Evolutionary conservation across 2,888 invertebrate genomes (phyloP), one percentile per base, ranked within the genome.

Genomic region (Agrypnus murinus): DNA sequence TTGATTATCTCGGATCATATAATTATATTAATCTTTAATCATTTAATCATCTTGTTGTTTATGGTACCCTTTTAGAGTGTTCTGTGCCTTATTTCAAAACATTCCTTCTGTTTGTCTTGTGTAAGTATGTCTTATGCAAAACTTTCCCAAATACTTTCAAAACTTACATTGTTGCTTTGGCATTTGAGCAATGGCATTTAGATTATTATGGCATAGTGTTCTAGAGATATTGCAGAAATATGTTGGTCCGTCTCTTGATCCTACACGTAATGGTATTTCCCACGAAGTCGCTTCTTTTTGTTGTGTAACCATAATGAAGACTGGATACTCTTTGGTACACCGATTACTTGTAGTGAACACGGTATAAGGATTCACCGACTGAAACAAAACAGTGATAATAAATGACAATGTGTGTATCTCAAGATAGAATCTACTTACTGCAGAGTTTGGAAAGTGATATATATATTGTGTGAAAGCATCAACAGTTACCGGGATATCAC

Each of bases 241-340:
- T 43, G 86, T 86, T 65, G 86, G 38, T 10, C 66, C 68, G 8
- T 40, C n/a, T 15, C 40, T 50, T 10, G 71, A 43, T 14, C 72
- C 64, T 14, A 79, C 75, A 15, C 73, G 19, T 45, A 79, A 45
- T 0, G 81, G 81, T 12, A 80, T 48, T 68, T 80, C 73, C 81
- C 80, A 80, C 0, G 79, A 78, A 1, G 73, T 69, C 6, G 77
- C 79, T 86, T 88, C 87, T 82, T 89, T 89, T 75, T 92, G 91
- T 80, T 94, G 93, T 31, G 91, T 85, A 0, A 92, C 91, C 0
- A 93, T 92, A 67, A 94, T 88, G 15, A 67, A 58, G 3, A 71
- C 31, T 9, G 71, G 71, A 50, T 63, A 62, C 32, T 45, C 36
- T 14, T 15, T 7, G n/a, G 55, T 9, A 6, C 57, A 32, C 10